A percentile compares a stretch with the other conserved stretches of the same genome.
Conservation (phyloP, 2,888 invertebrate genomes). For the Synergus umbraculus region DNA sequence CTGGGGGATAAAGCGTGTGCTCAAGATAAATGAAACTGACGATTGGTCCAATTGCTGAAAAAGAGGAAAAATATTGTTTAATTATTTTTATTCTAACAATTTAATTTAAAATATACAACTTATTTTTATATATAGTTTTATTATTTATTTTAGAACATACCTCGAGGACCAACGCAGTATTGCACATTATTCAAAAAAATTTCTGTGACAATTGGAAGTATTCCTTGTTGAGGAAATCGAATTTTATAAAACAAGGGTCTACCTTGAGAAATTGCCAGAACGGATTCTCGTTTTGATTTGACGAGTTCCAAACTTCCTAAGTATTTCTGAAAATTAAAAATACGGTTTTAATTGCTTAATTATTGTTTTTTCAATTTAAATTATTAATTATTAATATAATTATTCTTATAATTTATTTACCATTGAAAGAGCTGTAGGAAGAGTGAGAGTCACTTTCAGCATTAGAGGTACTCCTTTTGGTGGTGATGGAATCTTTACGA, state of each 20-base stretch:
- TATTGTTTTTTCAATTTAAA: neutral
- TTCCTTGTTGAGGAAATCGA: conserved; percentile 68
- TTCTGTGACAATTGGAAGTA: conserved; percentile 66
- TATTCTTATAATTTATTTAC: conserved; percentile 54
- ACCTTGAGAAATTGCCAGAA: conserved; percentile 62
- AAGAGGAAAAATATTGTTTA: conserved; percentile 9
- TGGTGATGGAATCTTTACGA: conserved; percentile 63
- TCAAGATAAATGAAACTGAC: conserved; percentile 74
- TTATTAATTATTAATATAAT: neutral
- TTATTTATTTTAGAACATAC: conserved; percentile 51
- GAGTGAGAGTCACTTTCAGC: conserved; percentile 61
- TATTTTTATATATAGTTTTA: no score
- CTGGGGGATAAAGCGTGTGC: conserved; percentile 72
- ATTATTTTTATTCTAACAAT: neutral
- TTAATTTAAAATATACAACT: conserved; percentile 4
- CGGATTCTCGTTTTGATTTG: conserved; percentile 63
- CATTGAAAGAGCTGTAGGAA: conserved; percentile 63
- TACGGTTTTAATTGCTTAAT: no score
- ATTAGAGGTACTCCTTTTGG: conserved; percentile 61
- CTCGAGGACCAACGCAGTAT: conserved; percentile 66
- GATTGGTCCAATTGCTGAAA: conserved; percentile 65
- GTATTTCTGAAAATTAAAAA: conserved; percentile 62
- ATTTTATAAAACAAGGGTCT: conserved; percentile 66
- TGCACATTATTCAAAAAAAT: conserved; percentile 64
- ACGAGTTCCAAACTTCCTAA: conserved; percentile 69